Evolutionary conservation across 2,797 vertebrate genomes (phyloP).

Genomic region (Zenarchopterus dispar): DNA sequence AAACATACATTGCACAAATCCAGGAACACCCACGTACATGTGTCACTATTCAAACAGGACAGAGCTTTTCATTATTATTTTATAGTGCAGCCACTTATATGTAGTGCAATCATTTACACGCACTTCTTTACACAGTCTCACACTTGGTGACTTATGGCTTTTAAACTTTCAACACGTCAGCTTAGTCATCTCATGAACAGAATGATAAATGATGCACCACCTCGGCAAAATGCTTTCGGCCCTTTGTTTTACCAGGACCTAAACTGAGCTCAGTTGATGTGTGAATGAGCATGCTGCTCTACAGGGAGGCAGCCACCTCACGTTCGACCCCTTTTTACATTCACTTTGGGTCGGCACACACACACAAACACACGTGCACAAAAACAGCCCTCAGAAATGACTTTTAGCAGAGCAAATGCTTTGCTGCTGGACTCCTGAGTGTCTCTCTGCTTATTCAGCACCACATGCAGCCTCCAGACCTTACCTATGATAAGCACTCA

Average conservation of each 20-base stretch:
- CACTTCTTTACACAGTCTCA: neutral
- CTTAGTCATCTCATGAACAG: slow-evolving; percentile 33
- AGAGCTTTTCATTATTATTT: no score
- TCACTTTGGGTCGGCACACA: slow-evolving; percentile 6
- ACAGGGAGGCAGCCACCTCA: neutral
- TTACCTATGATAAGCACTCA: slow-evolving; percentile 51
- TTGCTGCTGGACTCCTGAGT: slow-evolving; percentile 28
- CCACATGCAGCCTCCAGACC: slow-evolving; percentile 21
- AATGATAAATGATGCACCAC: slow-evolving; percentile 40
- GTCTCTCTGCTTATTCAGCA: slow-evolving; percentile 10
- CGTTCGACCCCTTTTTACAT: slow-evolving; percentile 24
- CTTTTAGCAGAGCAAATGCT: slow-evolving; percentile 2
- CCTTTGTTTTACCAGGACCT: slow-evolving; percentile 33
- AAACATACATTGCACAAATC: no score
- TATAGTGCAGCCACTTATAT: no score
- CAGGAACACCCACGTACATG: no score
- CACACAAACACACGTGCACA: slow-evolving; percentile 14
- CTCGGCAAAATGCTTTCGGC: slow-evolving; percentile 18
- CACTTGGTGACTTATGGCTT: slow-evolving; percentile 14
- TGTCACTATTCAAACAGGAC: no score
- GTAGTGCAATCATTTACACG: no score
- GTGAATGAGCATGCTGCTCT: neutral
- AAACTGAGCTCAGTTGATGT: neutral
- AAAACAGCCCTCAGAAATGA: no score
- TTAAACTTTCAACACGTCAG: slow-evolving; percentile 27